Evolutionary conservation across 2,797 vertebrate species (phyloP).

Genomic region (Sebastiscus tertius): DNA sequence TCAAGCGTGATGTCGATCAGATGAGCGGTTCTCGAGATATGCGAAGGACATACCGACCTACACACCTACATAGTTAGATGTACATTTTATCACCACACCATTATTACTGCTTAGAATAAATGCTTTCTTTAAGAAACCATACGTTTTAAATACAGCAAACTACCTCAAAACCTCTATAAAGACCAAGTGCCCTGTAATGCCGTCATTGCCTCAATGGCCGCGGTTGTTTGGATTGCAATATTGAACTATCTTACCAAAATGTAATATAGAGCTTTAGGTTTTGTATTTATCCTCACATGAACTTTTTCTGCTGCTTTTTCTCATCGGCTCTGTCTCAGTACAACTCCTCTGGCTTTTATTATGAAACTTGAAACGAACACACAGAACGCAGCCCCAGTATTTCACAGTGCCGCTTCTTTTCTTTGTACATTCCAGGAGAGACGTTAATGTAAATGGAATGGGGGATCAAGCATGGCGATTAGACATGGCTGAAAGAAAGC

Average conservation of each 20-base stretch:
- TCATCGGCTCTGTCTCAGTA: background rate
- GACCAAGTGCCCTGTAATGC: background rate
- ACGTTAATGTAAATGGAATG: slow-evolving; percentile 36
- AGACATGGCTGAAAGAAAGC: slow-evolving; percentile 18
- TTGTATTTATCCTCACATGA: slow-evolving; percentile 17
- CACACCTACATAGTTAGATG: too few relatives aligned
- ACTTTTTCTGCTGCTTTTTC: slow-evolving; percentile 2
- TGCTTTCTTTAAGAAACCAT: background rate
- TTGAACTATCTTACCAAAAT: background rate
- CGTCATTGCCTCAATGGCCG: background rate
- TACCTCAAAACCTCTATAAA: background rate
- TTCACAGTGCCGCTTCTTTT: background rate
- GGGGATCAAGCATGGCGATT: background rate
- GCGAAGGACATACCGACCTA: too few relatives aligned
- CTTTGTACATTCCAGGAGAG: slow-evolving; percentile 18
- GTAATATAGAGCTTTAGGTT: slow-evolving; percentile 1
- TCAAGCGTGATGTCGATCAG: accelerated
- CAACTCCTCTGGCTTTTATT: slow-evolving; percentile 9
- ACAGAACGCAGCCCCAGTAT: background rate
- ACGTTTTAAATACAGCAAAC: background rate
- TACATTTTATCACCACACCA: background rate
- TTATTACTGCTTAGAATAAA: background rate
- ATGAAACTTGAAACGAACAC: slow-evolving; percentile 12
- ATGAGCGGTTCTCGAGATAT: too few relatives aligned
- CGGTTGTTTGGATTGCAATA: background rate